phyloP scores from a whole-genome alignment of 2,888 invertebrate species.

The Cylloceria caligata region DNA sequence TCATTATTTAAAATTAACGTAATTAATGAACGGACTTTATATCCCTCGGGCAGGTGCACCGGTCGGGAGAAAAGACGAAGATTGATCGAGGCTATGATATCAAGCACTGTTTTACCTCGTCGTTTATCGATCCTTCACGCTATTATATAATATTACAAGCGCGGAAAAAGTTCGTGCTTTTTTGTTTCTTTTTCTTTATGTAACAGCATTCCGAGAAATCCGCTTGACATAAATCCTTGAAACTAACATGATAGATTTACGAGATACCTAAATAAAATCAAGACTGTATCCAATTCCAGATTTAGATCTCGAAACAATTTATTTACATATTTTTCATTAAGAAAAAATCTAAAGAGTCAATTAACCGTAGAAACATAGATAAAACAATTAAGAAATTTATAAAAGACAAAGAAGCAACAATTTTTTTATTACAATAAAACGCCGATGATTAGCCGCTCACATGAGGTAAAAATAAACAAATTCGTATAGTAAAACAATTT shows the following conservation, averaged over 20 bases:
- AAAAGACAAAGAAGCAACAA: too few species aligned
- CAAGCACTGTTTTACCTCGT: constrained; percentile 43
- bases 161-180: neutral
- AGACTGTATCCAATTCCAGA: neutral
- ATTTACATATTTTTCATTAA: too few species aligned
- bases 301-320: too few species aligned
- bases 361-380: too few species aligned
- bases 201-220: neutral
- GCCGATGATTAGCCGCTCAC: too few species aligned
- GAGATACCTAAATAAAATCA: neutral
- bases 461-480: too few species aligned
- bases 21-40: constrained; percentile 59
- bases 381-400: too few species aligned
- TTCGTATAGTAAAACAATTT: too few species aligned
- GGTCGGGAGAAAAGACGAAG: constrained; percentile 23
- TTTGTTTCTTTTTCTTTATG: too few species aligned
- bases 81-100: constrained; percentile 56
- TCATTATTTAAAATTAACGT: constrained; percentile 64
- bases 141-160: constrained; percentile 10
- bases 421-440: too few species aligned
- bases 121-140: constrained; percentile 40
- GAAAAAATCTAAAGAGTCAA: too few species aligned
- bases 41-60: constrained; percentile 2
- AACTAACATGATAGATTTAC: constrained; percentile 1
- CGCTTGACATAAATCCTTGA: neutral